Evolutionary conservation across 2,113 vertebrate genomes (phyloP).

Genomic region (Ameiurus melas): DNA sequence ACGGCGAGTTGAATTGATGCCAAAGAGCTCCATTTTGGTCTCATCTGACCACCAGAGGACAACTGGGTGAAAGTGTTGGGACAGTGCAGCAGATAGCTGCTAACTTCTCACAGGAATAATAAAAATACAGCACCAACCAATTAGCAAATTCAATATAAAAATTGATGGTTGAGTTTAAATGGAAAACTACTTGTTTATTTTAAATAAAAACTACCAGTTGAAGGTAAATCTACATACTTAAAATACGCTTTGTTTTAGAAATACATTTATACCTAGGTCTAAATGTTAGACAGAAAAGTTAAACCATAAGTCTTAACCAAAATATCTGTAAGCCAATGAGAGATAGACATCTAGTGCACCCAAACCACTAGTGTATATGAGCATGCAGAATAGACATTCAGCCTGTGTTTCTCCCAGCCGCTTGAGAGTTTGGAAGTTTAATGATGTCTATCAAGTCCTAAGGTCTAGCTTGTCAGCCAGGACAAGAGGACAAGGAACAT

Average conservation of each 20-base stretch:
- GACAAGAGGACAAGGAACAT: slow-evolving; percentile 27
- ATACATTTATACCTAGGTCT: background rate
- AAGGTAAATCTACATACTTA: background rate
- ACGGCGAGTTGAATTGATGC: too few species aligned
- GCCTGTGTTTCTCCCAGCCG: slow-evolving; percentile 58
- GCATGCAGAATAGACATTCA: background rate
- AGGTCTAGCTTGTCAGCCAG: slow-evolving; percentile 46
- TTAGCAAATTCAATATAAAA: background rate
- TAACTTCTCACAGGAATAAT: background rate
- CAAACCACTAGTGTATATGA: background rate
- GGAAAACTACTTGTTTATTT: background rate
- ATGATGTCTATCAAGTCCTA: slow-evolving; percentile 53
- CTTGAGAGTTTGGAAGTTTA: slow-evolving; percentile 42
- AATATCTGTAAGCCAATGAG: background rate
- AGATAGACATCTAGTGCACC: background rate
- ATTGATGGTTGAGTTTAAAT: background rate
- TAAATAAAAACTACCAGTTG: background rate
- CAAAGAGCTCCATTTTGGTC: too few species aligned
- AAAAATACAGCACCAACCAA: background rate
- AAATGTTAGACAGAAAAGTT: background rate
- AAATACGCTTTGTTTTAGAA: background rate
- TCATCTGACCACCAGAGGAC: too few species aligned
- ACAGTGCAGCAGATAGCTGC: background rate
- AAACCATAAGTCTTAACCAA: background rate
- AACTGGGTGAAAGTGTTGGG: too few species aligned